Base-by-base conservation (phyloP, 2,888 invertebrate species). In the Carpatolechia fugitivella region DNA sequence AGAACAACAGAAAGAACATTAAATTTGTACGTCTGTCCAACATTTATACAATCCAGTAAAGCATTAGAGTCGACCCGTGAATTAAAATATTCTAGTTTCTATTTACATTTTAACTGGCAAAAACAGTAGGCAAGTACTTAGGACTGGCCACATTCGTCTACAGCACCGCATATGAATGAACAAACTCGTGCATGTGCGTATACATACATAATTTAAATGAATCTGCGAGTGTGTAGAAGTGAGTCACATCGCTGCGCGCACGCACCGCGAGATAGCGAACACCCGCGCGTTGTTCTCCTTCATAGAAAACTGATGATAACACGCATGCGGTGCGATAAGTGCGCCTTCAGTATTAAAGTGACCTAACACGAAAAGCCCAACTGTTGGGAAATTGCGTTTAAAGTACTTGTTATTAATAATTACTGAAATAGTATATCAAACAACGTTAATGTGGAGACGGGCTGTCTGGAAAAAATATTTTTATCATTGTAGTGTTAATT, bases 261-360 rank as follows among this genome's bases (percentile, higher is more conserved):
- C 47, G 56, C 52, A 38, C 56, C 66, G 76, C 80, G 75, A 78
- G 66, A 61, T 58, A 33, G 36, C 60, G 48, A 61, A 74, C 70
- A 72, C 72, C 66, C 63, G 69, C 62, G 65, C 70, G 70, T 71
- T 78, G 76, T 76, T 71, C 74, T 69, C 68, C 66, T 73, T 78
- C 64, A 61, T 63, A 65, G 65, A 69, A 72, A 56, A 65, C 59
- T 65, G 76, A 72, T 67, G 74, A 77, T 80, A 82, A 74, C 69
- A 58, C 38, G 38, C 50, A 50, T 33, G 13, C 13, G 24, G 24
- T 13, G n/a, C 44, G 44, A 44, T 55, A 44, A 41, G 20, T 20
- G 20, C 10, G 11, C 8, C 7, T 44, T 44, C 24, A n/a, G n/a
- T n/a, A n/a, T n/a, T n/a, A n/a, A n/a, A n/a, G n/a, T n/a, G n/a